These are phyloP conservation scores for Belonocnema kinseyi DNA, from an alignment of 1,140 invertebrate species.

Conservation along the genomic window DNA sequence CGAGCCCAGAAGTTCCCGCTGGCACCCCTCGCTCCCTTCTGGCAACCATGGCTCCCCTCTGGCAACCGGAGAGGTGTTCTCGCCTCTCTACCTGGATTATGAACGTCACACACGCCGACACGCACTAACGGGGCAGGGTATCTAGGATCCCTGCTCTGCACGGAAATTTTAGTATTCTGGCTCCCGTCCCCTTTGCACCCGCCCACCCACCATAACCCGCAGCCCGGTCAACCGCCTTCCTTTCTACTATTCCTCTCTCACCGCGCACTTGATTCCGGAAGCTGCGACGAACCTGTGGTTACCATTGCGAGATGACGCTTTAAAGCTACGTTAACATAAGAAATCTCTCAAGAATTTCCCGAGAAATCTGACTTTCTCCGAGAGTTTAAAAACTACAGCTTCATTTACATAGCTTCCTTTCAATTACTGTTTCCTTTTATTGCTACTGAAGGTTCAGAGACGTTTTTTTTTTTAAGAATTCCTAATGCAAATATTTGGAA, in stretches of 20 bases:
- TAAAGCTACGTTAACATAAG: conserved; percentile 32
- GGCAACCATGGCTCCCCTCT: neutral
- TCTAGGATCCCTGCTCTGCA: conserved; percentile 49
- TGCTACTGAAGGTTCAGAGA: neutral
- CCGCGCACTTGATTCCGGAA: conserved; percentile 49
- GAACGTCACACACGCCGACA: conserved; percentile 44
- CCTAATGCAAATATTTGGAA: too few relatives aligned
- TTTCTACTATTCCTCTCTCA: conserved; percentile 2
- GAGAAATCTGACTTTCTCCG: conserved; percentile 16
- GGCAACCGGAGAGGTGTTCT: conserved; percentile 35
- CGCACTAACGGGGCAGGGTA: conserved; percentile 48
- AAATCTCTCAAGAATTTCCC: conserved; percentile 18
- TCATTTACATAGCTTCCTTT: neutral
- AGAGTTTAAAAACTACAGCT: neutral
- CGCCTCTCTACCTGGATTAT: conserved; percentile 51
- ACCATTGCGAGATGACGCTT: conserved; percentile 31
- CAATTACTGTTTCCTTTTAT: neutral
- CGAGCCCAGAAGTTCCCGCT: conserved; percentile 34
- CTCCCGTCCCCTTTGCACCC: conserved; percentile 29
- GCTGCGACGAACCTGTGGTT: conserved; percentile 45
- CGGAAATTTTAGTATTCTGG: conserved; percentile 46
- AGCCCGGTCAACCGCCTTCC: conserved; percentile 24
- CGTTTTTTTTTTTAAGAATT: too few relatives aligned
- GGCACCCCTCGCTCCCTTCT: neutral
- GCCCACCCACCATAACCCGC: conserved; percentile 1